These are phyloP conservation scores for Drosophila suboccidentalis DNA, from an alignment of 2,888 invertebrate genomes.

Conservation along the genomic window DNA sequence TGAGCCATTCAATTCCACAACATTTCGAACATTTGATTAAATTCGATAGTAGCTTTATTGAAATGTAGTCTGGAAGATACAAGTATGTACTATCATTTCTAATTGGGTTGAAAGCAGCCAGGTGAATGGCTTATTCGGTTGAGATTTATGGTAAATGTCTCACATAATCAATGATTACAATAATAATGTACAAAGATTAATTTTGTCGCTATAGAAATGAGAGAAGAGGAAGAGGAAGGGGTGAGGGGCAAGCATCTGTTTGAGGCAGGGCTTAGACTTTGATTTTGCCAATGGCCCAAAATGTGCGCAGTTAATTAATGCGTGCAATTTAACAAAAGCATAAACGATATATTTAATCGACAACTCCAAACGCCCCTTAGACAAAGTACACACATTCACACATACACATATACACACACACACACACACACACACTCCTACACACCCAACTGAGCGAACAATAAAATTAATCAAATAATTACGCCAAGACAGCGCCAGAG, in stretches of 20 bases:
- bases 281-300: conserved; percentile 16
- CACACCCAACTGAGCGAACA: conserved; percentile 51
- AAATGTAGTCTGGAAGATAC: neutral
- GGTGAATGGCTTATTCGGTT: conserved; percentile 30
- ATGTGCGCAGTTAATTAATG: conserved; percentile 72
- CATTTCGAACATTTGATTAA: conserved; percentile 41
- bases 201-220: conserved; percentile 63
- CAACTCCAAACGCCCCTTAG: conserved; percentile 30
- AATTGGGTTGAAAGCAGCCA: conserved; percentile 8
- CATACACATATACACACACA: conserved; percentile 3
- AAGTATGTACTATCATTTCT: neutral
- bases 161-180: conserved; percentile 63
- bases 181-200: conserved; percentile 64
- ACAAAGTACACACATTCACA: conserved; percentile 1
- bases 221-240: neutral
- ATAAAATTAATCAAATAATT: conserved; percentile 82
- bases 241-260: conserved; percentile 10
- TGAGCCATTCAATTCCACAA: conserved; percentile 1
- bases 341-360: conserved; percentile 76
- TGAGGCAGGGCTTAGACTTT: conserved; percentile 40
- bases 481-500: conserved; percentile 41
- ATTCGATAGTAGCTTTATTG: conserved; percentile 23
- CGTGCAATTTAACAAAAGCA: conserved; percentile 78
- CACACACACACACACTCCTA: neutral
- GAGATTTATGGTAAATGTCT: conserved; percentile 50